Conservation (phyloP, 2,113 vertebrate genomes). For the Nyctibius bracteatus region DNA sequence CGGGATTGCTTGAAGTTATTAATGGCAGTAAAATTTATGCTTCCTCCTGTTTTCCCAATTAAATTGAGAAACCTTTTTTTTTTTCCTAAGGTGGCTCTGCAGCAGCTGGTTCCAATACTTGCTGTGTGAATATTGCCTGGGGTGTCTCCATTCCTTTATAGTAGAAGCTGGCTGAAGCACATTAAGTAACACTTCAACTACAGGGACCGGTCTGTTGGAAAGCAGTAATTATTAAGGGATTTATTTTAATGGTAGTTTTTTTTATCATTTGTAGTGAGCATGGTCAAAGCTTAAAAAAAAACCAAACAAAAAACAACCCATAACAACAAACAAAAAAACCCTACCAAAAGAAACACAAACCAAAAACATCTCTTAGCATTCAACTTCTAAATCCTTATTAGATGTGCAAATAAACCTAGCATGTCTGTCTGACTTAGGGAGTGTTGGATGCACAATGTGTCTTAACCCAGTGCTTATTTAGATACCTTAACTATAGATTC, state of each 20-base stretch:
- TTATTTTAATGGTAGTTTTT: conserved; percentile 56
- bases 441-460: not conserved
- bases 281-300: not conserved
- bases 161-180: conserved; percentile 62
- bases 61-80: conserved; percentile 84
- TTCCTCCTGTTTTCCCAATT: conserved; percentile 97
- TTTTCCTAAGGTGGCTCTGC: conserved; percentile 75
- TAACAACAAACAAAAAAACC: not conserved
- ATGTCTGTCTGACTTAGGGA: not conserved
- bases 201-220: conserved; percentile 57
- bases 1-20: conserved; percentile 89
- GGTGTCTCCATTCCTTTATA: conserved; percentile 74
- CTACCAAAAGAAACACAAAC: not conserved
- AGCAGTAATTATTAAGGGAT: conserved; percentile 60
- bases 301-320: not conserved
- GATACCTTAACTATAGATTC: not conserved
- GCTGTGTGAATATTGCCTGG: conserved; percentile 82
- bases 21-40: conserved; percentile 97
- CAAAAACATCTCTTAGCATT: not conserved
- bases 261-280: conserved; percentile 46
- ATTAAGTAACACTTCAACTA: conserved; percentile 68
- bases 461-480: not conserved
- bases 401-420: not conserved
- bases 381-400: not conserved
- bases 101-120: conserved; percentile 89